Evolutionary conservation across 2,888 invertebrate genomes (phyloP), one percentile per base, ranked within the genome.

Genomic region (Agelastica alni): DNA sequence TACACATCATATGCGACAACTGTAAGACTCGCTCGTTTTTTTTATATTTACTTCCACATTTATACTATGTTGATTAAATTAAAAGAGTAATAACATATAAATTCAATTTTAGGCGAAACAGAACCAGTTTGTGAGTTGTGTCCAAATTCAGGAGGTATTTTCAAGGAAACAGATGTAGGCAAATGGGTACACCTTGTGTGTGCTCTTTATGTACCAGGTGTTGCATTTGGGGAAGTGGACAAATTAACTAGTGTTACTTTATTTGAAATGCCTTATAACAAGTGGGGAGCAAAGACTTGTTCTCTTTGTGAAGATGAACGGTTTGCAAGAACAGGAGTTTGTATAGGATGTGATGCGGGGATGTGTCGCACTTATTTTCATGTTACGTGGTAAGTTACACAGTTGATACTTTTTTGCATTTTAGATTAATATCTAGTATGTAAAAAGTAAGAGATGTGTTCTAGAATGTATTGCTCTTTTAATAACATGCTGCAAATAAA

Each of bases 171-270:
- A 0, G 96, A 96, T 80, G 93, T 94, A 43, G 96, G 96, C 4
- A 93, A 93, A 76, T 99, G 98, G 98, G 96, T 98, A 1, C 99
- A 99, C 78, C 79, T 99, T 46, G 70, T 98, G 2, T 99, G 99
- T 79, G 97, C 98, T 0, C 82, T 99, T 4, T 99, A 98, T 78
- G 93, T 96, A 5, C 96, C 96, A 10, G 97, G 96, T 9, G 95
- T 98, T 20, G 95, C 96, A 12, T 97, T 98, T 78, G 95, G 94
- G 41, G 96, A 98, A 81, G 92, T 90, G 54, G 94, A 95, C 72
- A 88, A 90, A 63, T 80, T 97, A 17, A 91, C 92, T 0, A 93
- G 92, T 37, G 91, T 97, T 12, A 96, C 96, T 0, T 79, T 98
- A 54, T 96, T 96, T 77, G 96, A 97, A 79, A 94, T 98, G 91